These are phyloP conservation scores for Schizothorax lantsangensis DNA, from an alignment of 2,797 vertebrate species.

Conservation along the genomic window DNA sequence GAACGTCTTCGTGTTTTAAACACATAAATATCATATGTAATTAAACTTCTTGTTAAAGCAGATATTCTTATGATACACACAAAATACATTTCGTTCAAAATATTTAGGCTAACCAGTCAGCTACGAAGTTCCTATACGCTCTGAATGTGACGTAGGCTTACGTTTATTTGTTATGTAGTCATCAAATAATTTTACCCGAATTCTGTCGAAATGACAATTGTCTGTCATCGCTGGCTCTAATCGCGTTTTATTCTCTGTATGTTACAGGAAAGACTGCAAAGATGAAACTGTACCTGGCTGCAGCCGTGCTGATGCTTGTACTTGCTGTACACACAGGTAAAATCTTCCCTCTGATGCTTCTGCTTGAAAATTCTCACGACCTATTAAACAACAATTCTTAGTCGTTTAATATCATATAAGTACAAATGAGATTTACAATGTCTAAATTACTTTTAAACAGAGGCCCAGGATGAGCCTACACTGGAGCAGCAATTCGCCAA, in stretches of 20 bases:
- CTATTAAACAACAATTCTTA: too few relatives aligned
- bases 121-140: neutral
- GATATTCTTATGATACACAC: neutral
- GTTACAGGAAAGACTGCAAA: constrained; percentile 54
- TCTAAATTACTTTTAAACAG: constrained; percentile 55
- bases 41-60: neutral
- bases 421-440: neutral
- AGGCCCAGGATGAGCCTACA: constrained; percentile 70
- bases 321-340: constrained; percentile 78
- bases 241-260: neutral
- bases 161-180: neutral
- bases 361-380: neutral
- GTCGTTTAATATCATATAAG: neutral
- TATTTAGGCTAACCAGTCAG: neutral
- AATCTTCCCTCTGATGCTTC: neutral
- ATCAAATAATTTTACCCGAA: neutral
- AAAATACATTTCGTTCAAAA: neutral
- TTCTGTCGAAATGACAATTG: neutral
- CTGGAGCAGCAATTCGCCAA: constrained; percentile 42
- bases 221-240: neutral
- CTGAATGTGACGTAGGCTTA: constrained; percentile 51
- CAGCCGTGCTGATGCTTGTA: constrained; percentile 78
- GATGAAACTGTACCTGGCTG: constrained; percentile 79
- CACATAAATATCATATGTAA: neutral
- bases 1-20: neutral